Evolutionary conservation across 1,140 invertebrate genomes (phyloP).

Genomic region (Coboldia fuscipes): DNA sequence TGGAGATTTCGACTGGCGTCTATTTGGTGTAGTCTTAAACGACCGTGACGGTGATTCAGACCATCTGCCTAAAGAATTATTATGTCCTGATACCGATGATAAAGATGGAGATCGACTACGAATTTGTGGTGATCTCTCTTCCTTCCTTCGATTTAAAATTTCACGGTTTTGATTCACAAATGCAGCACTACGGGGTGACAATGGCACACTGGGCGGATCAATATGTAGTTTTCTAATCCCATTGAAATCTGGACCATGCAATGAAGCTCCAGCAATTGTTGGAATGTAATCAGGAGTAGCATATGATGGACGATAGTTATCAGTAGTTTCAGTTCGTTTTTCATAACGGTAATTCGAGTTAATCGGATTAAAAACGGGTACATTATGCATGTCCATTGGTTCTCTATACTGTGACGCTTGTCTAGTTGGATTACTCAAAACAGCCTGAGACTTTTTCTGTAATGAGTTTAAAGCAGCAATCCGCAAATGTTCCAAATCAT

Average conservation of each 20-base stretch:
- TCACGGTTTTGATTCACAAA: conserved; percentile 2
- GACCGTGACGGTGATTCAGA: background rate
- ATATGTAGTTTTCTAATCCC: background rate
- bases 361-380: background rate
- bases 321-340: background rate
- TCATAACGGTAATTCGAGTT: background rate
- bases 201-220: background rate
- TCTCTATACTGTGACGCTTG: too few species aligned
- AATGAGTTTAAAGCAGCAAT: conserved; percentile 3
- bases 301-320: too few species aligned
- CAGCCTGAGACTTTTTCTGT: background rate
- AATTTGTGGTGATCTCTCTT: background rate
- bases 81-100: background rate
- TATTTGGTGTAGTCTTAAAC: too few species aligned
- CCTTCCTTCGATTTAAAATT: conserved; percentile 1
- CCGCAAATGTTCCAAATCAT: conserved; percentile 3
- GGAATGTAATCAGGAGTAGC: background rate
- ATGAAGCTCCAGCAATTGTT: background rate
- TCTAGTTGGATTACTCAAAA: background rate
- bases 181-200: conserved; percentile 2
- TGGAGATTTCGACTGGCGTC: too few species aligned
- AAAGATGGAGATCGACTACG: background rate
- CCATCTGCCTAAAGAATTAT: background rate
- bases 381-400: background rate
- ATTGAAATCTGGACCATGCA: background rate